Conservation (phyloP, 2,113 vertebrate genomes). For the Cercocebus atys region DNA sequence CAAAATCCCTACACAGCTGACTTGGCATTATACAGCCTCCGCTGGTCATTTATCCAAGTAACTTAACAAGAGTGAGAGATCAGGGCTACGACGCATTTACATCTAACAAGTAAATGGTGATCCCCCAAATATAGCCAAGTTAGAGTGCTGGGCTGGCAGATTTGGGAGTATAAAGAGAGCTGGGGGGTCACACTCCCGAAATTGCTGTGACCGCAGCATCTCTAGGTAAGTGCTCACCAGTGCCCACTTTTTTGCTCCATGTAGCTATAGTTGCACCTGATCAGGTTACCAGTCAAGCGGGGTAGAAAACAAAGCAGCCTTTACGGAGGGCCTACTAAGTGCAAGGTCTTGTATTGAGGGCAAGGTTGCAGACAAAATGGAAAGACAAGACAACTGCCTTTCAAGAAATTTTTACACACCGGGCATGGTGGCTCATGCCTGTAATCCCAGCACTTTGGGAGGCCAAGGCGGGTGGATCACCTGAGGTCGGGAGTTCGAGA, state of each 20-base stretch:
- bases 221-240: slow-evolving; percentile 64
- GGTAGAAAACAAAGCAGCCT: background rate
- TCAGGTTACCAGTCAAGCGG: background rate
- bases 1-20: slow-evolving; percentile 80
- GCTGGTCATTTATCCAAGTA: slow-evolving; percentile 78
- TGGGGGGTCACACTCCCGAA: background rate
- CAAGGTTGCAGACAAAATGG: background rate
- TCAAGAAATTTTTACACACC: background rate
- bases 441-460: too few relatives aligned
- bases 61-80: slow-evolving; percentile 79
- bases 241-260: background rate
- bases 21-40: slow-evolving; percentile 73
- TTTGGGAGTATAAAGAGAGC: slow-evolving; percentile 73
- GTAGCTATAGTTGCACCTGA: background rate
- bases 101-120: slow-evolving; percentile 76
- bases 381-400: background rate
- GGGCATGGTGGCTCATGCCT: too few relatives aligned
- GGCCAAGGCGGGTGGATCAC: too few relatives aligned
- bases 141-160: slow-evolving; percentile 71
- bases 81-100: slow-evolving; percentile 74
- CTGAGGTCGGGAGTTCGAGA: too few relatives aligned
- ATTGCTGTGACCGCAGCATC: background rate
- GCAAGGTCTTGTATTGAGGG: background rate
- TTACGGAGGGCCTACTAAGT: background rate
- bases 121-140: slow-evolving; percentile 71